A percentile compares a stretch with the other conserved stretches of the same genome.
These are phyloP conservation scores for Drosophila pseudotalamancana DNA, from an alignment of 2,888 invertebrate genomes.

Conservation along the genomic window DNA sequence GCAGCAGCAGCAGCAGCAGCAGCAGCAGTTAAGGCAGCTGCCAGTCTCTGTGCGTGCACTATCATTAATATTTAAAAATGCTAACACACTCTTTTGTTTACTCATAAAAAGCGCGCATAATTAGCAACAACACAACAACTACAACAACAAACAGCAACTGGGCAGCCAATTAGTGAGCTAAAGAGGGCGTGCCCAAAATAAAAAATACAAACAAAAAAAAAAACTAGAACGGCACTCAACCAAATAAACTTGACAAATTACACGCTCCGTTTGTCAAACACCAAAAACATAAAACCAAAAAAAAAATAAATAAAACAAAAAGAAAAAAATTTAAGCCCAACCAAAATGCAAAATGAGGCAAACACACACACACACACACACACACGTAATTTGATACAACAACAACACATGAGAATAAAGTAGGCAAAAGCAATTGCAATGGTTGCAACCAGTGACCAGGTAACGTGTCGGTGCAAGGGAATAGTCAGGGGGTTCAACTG, in stretches of 20 bases:
- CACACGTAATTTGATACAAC: constrained; percentile 47
- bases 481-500: constrained; percentile 13
- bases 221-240: constrained; percentile 60
- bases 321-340: not conserved
- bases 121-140: constrained; percentile 48
- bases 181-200: constrained; percentile 27
- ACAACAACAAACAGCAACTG: constrained; percentile 23
- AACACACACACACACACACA: constrained; percentile 22
- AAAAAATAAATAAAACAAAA: not conserved
- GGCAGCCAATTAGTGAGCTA: constrained; percentile 53
- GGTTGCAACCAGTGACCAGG: constrained; percentile 22
- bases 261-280: constrained; percentile 57
- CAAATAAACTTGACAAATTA: constrained; percentile 77
- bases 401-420: constrained; percentile 7
- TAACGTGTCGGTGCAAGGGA: constrained; percentile 20
- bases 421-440: constrained; percentile 25
- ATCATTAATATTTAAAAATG: constrained; percentile 67
- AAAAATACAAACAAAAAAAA: constrained; percentile 1
- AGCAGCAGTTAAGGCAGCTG: not conserved
- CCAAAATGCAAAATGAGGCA: constrained; percentile 35
- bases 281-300: not conserved
- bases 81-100: constrained; percentile 52
- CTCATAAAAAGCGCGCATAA: constrained; percentile 62
- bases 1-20: constrained; percentile 1
- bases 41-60: constrained; percentile 52